These are phyloP conservation scores for Gracilinanus agilis DNA, from an alignment of 2,113 vertebrate genomes.

Conservation along the genomic window DNA sequence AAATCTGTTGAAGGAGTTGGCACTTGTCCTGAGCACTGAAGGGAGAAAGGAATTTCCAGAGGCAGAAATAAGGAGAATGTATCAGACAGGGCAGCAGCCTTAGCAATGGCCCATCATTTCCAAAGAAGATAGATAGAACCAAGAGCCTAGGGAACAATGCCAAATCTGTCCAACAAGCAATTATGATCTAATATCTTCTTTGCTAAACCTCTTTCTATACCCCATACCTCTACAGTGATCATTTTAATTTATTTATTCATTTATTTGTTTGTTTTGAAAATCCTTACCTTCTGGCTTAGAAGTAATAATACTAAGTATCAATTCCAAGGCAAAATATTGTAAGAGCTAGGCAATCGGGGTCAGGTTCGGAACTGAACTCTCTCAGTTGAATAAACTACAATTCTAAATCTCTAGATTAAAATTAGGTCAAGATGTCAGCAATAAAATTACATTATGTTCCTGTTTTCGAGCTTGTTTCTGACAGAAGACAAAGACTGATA, in stretches of 20 bases:
- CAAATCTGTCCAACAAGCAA: neutral
- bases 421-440: slow-evolving; percentile 36
- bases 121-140: neutral
- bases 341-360: too few species aligned
- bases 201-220: neutral
- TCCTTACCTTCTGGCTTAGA: too few species aligned
- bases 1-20: neutral
- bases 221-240: too few species aligned
- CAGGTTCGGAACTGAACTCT: neutral
- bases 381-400: slow-evolving; percentile 2
- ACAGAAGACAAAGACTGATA: neutral
- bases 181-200: neutral
- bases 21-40: neutral
- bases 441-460: slow-evolving; percentile 9
- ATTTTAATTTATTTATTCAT: too few species aligned
- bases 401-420: slow-evolving; percentile 9
- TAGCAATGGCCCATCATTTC: neutral
- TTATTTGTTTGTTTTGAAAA: too few species aligned
- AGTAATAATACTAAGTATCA: too few species aligned
- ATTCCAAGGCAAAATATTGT: too few species aligned
- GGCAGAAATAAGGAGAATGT: neutral
- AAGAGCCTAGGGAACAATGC: neutral
- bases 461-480: slow-evolving; percentile 18
- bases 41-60: neutral
- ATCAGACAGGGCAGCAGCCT: neutral